Evolutionary conservation across 1,140 invertebrate species (phyloP).

Genomic region (Brachionus manjavacas): DNA sequence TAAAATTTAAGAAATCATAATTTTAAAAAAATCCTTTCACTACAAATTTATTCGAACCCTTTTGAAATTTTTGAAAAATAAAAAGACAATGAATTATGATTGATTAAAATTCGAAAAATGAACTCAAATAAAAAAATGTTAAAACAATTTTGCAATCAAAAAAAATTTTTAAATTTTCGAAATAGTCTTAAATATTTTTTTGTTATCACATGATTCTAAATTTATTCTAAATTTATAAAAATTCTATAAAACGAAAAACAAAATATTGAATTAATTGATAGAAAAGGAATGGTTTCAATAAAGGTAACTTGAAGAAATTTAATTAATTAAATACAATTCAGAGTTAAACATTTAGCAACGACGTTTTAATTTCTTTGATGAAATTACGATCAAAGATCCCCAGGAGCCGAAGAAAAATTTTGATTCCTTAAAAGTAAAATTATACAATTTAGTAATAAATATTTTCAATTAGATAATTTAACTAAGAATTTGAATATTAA

Average conservation of each 20-base stretch:
- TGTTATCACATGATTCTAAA: not conserved
- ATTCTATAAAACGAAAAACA: not conserved
- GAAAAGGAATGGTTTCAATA: slow-evolving; percentile 8
- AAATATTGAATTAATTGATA: not conserved
- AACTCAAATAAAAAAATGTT: too few species aligned
- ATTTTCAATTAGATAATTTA: not conserved
- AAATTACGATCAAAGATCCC: not conserved
- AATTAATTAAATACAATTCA: not conserved
- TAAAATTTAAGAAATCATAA: too few species aligned
- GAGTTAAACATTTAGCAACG: not conserved
- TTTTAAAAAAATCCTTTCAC: too few species aligned
- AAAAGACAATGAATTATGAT: too few species aligned
- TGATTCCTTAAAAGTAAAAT: slow-evolving; percentile 39
- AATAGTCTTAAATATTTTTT: too few species aligned
- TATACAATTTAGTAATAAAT: not conserved
- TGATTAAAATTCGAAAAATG: too few species aligned
- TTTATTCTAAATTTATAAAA: too few species aligned
- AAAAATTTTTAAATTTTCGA: too few species aligned
- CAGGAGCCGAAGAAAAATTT: slow-evolving; percentile 28
- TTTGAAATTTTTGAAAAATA: too few species aligned
- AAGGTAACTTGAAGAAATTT: not conserved
- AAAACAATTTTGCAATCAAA: too few species aligned
- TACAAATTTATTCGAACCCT: too few species aligned
- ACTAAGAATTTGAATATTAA: slow-evolving; percentile 33
- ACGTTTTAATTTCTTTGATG: slow-evolving; percentile 40